A percentile compares a stretch with the other conserved stretches of the same genome.
These are phyloP conservation scores for Porites divaricata DNA, from an alignment of 92 coral and sea anemone species.

Conservation along the genomic window DNA sequence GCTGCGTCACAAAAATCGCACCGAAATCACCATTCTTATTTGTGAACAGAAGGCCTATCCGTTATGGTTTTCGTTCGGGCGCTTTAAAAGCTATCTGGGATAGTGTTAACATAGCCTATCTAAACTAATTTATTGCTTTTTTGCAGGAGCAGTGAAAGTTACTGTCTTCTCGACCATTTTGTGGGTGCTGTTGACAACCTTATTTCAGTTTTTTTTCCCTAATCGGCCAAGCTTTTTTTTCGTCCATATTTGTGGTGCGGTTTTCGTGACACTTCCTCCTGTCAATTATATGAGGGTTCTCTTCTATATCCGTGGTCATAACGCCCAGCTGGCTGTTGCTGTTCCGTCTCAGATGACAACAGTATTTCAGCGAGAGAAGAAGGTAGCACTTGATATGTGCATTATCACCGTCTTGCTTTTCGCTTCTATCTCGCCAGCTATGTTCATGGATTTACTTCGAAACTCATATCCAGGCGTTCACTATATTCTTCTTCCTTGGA, in stretches of 20 bases:
- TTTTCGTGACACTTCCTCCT: not conserved
- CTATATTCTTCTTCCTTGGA: not conserved
- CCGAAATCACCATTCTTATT: no score
- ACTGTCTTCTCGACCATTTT: not conserved
- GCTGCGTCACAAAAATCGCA: no score
- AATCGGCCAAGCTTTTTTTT: not conserved
- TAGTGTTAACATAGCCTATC: no score
- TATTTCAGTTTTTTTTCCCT: not conserved
- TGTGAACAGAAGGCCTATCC: no score
- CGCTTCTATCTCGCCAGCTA: not conserved
- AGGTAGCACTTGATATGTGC: conserved; percentile 2
- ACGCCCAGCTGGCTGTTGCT: not conserved
- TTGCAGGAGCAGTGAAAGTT: not conserved
- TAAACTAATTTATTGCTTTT: no score
- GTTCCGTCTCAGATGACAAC: not conserved
- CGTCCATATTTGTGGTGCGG: not conserved
- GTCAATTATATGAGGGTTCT: not conserved
- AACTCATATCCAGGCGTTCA: not conserved
- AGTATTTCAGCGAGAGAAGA: not conserved
- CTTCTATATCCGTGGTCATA: conserved; percentile 15
- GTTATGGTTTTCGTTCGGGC: no score
- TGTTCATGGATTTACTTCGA: not conserved
- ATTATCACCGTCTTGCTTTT: conserved; percentile 1
- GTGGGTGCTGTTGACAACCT: not conserved
- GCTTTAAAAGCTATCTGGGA: no score